Percentiles rank a stretch among this genome's conserved stretches.
phyloP scores from a whole-genome alignment of 2,113 vertebrate genomes.

The Verasper variegatus region DNA sequence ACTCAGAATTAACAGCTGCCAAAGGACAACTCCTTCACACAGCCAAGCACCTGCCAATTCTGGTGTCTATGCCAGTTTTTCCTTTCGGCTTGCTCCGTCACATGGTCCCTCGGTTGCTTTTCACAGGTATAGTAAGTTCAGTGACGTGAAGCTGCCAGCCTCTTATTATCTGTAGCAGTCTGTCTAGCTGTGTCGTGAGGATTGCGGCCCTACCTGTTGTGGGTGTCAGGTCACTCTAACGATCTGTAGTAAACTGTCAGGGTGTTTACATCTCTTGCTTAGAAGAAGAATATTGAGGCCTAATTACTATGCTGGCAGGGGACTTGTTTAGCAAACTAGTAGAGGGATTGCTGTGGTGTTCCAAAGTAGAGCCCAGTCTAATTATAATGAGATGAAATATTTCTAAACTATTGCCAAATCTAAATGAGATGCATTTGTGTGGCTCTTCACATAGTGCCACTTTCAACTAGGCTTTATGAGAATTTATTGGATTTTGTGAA shows the following conservation, averaged over 20 bases:
- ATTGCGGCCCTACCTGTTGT: background rate
- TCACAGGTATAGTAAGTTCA: slow-evolving; percentile 16
- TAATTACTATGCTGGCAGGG: slow-evolving; percentile 64
- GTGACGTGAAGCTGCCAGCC: slow-evolving; percentile 19
- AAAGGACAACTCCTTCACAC: slow-evolving; percentile 37
- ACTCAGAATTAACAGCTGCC: slow-evolving; percentile 53
- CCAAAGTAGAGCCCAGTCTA: slow-evolving; percentile 45
- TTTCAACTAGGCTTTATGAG: slow-evolving; percentile 49
- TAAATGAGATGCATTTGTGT: slow-evolving; percentile 51
- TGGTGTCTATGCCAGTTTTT: slow-evolving; percentile 14
- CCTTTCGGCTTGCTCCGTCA: background rate
- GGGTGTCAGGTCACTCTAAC: slow-evolving; percentile 24
- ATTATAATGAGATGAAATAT: slow-evolving; percentile 60
- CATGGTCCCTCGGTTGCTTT: background rate
- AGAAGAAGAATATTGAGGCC: slow-evolving; percentile 50
- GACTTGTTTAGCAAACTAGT: slow-evolving; percentile 56
- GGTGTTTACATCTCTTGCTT: slow-evolving; percentile 56
- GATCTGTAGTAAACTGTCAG: slow-evolving; percentile 20
- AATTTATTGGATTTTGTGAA: slow-evolving; percentile 47
- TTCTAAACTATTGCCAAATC: slow-evolving; percentile 51
- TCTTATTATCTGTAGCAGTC: background rate
- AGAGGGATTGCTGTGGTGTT: slow-evolving; percentile 43
- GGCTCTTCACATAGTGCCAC: slow-evolving; percentile 28
- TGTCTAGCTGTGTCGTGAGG: no score
- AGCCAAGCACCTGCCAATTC: slow-evolving; percentile 28